These are phyloP conservation scores for Cryptocephalus primarius DNA, from an alignment of 2,888 invertebrate species.

Conservation along the genomic window DNA sequence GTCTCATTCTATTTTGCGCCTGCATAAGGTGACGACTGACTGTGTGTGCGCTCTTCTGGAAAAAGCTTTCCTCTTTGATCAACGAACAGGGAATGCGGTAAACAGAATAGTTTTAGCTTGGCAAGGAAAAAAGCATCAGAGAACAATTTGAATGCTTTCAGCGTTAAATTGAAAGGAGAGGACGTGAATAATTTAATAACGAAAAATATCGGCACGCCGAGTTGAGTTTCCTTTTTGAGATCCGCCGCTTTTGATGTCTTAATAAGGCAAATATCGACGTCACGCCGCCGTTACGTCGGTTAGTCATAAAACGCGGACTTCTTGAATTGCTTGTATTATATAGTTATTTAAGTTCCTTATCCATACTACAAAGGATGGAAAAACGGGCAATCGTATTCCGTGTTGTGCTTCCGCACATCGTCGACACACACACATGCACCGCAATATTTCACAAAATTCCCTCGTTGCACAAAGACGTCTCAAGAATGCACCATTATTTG, in stretches of 20 bases:
- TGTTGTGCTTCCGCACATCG: no score
- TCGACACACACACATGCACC: no score
- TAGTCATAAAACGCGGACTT: no score
- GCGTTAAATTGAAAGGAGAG: background rate
- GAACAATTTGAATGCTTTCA: background rate
- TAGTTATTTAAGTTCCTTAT: no score
- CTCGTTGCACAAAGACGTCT: background rate
- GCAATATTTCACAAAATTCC: no score
- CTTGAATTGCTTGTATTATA: no score
- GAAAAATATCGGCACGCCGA: background rate
- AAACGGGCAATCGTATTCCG: no score
- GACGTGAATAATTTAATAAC: background rate
- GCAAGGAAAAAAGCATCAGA: background rate
- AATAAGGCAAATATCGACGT: background rate
- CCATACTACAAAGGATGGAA: no score
- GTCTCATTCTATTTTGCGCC: no score
- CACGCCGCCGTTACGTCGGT: no score
- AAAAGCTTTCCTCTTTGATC: background rate
- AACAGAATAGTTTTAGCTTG: background rate
- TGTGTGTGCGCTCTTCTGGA: background rate
- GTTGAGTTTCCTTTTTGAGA: background rate
- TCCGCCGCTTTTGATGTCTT: background rate
- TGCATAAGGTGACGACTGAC: no score
- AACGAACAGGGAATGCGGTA: background rate
- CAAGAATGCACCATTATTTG: constrained; percentile 11